phyloP scores from a whole-genome alignment of 2,888 invertebrate genomes.

The Nephrotoma flavescens region DNA sequence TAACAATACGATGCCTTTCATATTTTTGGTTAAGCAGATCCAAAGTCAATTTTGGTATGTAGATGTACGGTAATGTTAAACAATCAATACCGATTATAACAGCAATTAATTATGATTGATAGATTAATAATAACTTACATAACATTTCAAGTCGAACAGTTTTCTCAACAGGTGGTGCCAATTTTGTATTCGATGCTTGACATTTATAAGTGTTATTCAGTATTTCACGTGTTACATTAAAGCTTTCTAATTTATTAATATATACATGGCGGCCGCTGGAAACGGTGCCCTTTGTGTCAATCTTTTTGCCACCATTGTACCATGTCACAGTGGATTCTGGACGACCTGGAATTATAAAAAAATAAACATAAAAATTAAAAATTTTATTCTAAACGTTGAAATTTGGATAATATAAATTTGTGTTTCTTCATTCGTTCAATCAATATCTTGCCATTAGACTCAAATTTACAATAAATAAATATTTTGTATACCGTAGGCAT shows the following conservation, averaged over 20 bases:
- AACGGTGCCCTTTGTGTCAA: slow-evolving; percentile 55
- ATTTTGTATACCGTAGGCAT: no score
- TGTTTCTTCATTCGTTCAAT: no score
- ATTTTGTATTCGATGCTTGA: slow-evolving; percentile 74
- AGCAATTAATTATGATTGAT: neutral
- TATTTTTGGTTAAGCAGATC: neutral
- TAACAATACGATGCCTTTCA: neutral
- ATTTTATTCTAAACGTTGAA: neutral
- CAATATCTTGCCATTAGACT: no score
- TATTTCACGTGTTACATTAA: slow-evolving; percentile 56
- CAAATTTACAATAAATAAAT: no score
- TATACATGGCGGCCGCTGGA: slow-evolving; percentile 59
- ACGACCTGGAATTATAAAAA: slow-evolving; percentile 42
- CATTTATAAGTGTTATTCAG: slow-evolving; percentile 78
- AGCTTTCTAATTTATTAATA: slow-evolving; percentile 63
- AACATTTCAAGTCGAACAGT: slow-evolving; percentile 70
- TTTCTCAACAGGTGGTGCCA: slow-evolving; percentile 70
- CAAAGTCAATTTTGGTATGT: neutral
- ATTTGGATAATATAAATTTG: neutral
- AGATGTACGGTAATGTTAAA: neutral
- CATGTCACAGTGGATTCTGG: slow-evolving; percentile 75
- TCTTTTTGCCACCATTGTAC: slow-evolving; percentile 58
- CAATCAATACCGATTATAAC: neutral
- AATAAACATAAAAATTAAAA: neutral
- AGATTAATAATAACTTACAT: slow-evolving; percentile 42